phyloP scores from a whole-genome alignment of 2,797 vertebrate species.

The Margarornis squamiger region DNA sequence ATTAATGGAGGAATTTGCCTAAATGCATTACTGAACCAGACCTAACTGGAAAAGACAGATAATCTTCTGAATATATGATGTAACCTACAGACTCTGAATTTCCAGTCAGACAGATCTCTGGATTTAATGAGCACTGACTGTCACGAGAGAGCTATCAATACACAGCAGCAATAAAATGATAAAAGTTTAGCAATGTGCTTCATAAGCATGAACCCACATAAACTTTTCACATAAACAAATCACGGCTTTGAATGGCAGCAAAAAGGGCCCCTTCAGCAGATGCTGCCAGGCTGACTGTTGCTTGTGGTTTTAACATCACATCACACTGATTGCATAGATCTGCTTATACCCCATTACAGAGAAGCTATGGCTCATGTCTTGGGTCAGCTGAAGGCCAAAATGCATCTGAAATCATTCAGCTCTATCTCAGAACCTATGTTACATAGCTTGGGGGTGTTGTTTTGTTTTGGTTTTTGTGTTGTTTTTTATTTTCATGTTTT shows the following conservation, averaged over 20 bases:
- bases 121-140: neutral
- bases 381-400: neutral
- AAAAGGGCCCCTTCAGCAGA: neutral
- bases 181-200: neutral
- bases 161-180: neutral
- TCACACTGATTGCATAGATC: neutral
- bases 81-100: neutral
- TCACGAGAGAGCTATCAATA: neutral
- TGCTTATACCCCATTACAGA: neutral
- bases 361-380: neutral
- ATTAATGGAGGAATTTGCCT: constrained; percentile 10
- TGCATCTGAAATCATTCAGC: neutral
- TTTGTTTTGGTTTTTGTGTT: neutral
- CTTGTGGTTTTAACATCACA: neutral
- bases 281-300: neutral
- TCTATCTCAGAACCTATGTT: neutral
- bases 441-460: fast-evolving
- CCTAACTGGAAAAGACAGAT: constrained; percentile 7
- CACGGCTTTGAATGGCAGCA: neutral
- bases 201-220: neutral
- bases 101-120: neutral
- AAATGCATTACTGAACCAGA: neutral
- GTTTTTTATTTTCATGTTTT: neutral
- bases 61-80: neutral
- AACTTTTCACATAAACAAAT: neutral